A percentile compares a stretch with the other conserved stretches of the same genome.
Evolutionary conservation across 2,113 vertebrate genomes (phyloP).

Genomic region (Passer domesticus): DNA sequence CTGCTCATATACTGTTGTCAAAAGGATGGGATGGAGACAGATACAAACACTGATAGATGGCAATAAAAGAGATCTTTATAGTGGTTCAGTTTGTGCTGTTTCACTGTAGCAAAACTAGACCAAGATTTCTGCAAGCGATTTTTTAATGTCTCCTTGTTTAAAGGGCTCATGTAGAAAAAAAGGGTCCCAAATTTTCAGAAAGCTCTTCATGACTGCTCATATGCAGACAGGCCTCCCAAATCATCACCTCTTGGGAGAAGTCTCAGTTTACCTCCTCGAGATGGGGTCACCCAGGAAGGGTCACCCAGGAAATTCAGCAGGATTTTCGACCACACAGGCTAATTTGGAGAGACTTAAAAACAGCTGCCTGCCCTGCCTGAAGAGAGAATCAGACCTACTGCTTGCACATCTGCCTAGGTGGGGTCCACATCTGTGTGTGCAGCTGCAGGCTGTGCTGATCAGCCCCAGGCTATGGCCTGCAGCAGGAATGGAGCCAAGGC

Average conservation of each 20-base stretch:
- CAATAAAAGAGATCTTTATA: slow-evolving; percentile 25
- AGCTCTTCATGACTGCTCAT: background rate
- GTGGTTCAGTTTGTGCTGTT: background rate
- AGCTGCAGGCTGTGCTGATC: background rate
- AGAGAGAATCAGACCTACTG: background rate
- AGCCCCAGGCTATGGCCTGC: background rate
- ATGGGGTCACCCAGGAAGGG: background rate
- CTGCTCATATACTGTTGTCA: background rate
- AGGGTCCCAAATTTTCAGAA: background rate
- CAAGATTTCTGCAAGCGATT: background rate
- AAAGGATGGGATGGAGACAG: slow-evolving; percentile 27
- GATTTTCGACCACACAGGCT: background rate
- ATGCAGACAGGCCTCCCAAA: background rate
- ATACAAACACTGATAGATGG: slow-evolving; percentile 5
- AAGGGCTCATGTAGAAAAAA: background rate
- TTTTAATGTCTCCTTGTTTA: background rate
- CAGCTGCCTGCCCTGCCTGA: background rate
- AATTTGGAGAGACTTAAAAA: background rate
- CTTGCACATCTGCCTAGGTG: background rate
- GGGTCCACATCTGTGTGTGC: background rate
- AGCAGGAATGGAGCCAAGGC: background rate
- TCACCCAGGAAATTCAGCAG: background rate
- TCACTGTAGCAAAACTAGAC: background rate
- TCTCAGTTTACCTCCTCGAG: background rate
- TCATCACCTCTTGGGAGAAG: background rate